A percentile compares a stretch with the other conserved stretches of the same genome.
These are phyloP conservation scores for Epirrita christyi DNA, from an alignment of 2,888 invertebrate genomes.

Conservation along the genomic window DNA sequence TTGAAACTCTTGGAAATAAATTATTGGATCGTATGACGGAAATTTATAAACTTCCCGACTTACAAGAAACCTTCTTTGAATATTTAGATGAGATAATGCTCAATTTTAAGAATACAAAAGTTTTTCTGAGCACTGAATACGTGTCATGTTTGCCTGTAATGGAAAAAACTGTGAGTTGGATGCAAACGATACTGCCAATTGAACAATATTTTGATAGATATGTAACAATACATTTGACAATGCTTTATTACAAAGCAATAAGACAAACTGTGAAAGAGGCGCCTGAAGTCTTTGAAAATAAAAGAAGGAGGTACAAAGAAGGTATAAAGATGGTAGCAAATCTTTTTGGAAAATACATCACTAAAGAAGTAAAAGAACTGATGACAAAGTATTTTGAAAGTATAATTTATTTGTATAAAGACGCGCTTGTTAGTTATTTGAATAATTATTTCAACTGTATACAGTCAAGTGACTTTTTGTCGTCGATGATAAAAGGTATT, in stretches of 20 bases:
- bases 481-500: slow-evolving; percentile 20
- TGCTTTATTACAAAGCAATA: slow-evolving; percentile 60
- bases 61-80: slow-evolving; percentile 6
- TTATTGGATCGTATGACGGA: slow-evolving; percentile 49
- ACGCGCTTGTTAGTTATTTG: slow-evolving; percentile 9
- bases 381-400: slow-evolving; percentile 25
- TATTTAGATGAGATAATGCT: slow-evolving; percentile 44
- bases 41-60: slow-evolving; percentile 3
- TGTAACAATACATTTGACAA: slow-evolving; percentile 54
- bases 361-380: slow-evolving; percentile 22
- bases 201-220: slow-evolving; percentile 52
- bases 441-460: slow-evolving; percentile 19
- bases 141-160: slow-evolving; percentile 53
- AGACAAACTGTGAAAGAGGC: slow-evolving; percentile 47
- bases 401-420: slow-evolving; percentile 18
- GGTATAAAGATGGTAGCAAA: slow-evolving; percentile 53
- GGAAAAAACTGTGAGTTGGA: slow-evolving; percentile 47
- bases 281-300: slow-evolving; percentile 49
- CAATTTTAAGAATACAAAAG: slow-evolving; percentile 51
- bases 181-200: slow-evolving; percentile 50
- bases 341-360: slow-evolving; percentile 50
- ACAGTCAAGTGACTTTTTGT: slow-evolving; percentile 17
- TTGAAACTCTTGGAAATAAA: slow-evolving; percentile 45
- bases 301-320: slow-evolving; percentile 40
- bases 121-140: slow-evolving; percentile 51